Evolutionary conservation across 2,113 vertebrate genomes (phyloP).

Genomic region (Okapia johnstoni): DNA sequence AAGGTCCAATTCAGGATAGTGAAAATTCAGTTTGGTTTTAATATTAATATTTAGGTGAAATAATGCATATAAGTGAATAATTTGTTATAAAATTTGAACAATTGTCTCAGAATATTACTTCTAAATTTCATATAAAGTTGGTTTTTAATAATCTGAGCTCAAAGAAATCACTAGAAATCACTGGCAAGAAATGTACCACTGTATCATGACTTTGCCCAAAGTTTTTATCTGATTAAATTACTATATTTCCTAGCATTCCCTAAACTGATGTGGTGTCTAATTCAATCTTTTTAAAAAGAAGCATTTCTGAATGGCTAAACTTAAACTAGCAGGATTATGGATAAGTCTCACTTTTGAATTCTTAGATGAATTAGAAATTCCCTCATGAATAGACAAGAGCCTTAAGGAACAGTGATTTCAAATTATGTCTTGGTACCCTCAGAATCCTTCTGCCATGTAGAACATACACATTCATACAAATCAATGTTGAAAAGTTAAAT

Average conservation of each 20-base stretch:
- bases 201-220: not conserved
- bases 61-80: not conserved
- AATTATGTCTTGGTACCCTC: not conserved
- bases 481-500: not conserved
- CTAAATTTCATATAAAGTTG: not conserved
- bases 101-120: not conserved
- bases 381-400: not conserved
- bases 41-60: not conserved
- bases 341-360: not conserved
- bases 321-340: not conserved
- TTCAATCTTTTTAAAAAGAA: not conserved
- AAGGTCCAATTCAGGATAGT: not conserved
- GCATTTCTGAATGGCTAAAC: not conserved
- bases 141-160: not conserved
- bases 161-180: not conserved
- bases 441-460: not conserved
- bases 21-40: not conserved
- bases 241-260: not conserved
- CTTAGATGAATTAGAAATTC: not conserved
- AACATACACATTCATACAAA: not conserved
- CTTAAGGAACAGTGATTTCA: not conserved
- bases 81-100: not conserved
- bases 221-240: not conserved
- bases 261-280: not conserved
- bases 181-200: not conserved